phyloP scores from a whole-genome alignment of 2,113 vertebrate species.

The Vidua macroura region DNA sequence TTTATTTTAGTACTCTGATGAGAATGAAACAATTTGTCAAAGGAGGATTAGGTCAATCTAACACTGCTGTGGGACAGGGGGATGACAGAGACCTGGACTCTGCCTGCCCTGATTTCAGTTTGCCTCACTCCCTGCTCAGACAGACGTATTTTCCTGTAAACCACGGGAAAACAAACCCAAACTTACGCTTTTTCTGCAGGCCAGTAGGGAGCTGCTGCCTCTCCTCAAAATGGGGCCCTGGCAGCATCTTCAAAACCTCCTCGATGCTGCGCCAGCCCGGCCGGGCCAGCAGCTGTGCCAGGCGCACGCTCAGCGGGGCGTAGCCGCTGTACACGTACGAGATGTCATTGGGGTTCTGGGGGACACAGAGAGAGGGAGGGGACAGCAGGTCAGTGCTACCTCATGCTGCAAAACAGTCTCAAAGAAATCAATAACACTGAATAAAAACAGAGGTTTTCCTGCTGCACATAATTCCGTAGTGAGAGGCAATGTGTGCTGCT shows the following conservation, averaged over 20 bases:
- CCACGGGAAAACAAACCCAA: neutral
- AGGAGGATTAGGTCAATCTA: neutral
- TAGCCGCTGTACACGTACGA: conserved; percentile 98
- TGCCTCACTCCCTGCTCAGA: neutral
- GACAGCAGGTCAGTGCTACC: neutral
- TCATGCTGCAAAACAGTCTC: neutral
- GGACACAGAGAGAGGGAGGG: neutral
- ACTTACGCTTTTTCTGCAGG: conserved; percentile 79
- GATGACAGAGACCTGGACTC: neutral
- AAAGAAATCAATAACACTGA: rapidly evolving
- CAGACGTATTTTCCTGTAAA: neutral
- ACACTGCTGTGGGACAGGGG: neutral
- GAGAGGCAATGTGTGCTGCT: rapidly evolving
- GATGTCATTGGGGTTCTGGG: conserved; percentile 94
- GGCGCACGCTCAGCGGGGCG: conserved; percentile 90
- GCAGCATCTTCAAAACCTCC: conserved; percentile 95
- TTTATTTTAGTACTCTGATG: neutral
- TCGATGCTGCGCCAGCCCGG: conserved; percentile 98
- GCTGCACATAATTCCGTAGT: neutral
- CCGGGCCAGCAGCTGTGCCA: conserved; percentile 90
- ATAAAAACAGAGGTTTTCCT: neutral
- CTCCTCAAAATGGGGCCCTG: conserved; percentile 96
- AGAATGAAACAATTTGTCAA: neutral
- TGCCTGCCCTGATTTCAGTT: neutral
- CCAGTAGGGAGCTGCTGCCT: conserved; percentile 89